These are phyloP conservation scores for Poeciliopsis gracilis DNA, from an alignment of 2,797 vertebrate species.

Conservation along the genomic window DNA sequence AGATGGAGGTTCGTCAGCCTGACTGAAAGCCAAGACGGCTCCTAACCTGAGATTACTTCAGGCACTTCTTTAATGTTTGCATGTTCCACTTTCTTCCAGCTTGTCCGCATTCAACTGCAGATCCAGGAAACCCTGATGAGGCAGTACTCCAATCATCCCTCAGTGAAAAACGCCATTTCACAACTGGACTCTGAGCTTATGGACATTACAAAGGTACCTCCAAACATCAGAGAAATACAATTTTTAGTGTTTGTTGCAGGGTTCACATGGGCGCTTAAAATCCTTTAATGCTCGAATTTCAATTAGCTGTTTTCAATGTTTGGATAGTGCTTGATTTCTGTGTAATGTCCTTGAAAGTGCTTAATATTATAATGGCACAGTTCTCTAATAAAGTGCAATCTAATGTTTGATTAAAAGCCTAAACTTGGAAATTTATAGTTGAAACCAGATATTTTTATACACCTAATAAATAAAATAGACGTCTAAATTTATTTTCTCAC, in stretches of 20 bases:
- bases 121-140: slow-evolving; percentile 93
- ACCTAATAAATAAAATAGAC: too few relatives aligned
- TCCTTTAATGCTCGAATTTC: too few relatives aligned
- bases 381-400: too few relatives aligned
- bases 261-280: too few relatives aligned
- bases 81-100: slow-evolving; percentile 69
- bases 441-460: too few relatives aligned
- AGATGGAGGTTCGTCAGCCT: slow-evolving; percentile 89
- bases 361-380: too few relatives aligned
- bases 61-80: not conserved
- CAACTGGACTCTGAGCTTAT: slow-evolving; percentile 94
- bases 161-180: slow-evolving; percentile 90
- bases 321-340: too few relatives aligned
- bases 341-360: too few relatives aligned
- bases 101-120: slow-evolving; percentile 96
- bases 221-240: not conserved
- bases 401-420: too few relatives aligned
- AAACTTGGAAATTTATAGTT: too few relatives aligned
- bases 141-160: slow-evolving; percentile 91
- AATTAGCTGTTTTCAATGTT: too few relatives aligned
- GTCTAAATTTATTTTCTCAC: too few relatives aligned
- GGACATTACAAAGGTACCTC: slow-evolving; percentile 94
- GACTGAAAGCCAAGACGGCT: not conserved
- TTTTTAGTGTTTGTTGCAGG: not conserved
- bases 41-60: not conserved